Evolutionary conservation across 2,113 vertebrate genomes (phyloP), one percentile per base, ranked within the genome.

Genomic region (Psammodynastes pulverulentus): DNA sequence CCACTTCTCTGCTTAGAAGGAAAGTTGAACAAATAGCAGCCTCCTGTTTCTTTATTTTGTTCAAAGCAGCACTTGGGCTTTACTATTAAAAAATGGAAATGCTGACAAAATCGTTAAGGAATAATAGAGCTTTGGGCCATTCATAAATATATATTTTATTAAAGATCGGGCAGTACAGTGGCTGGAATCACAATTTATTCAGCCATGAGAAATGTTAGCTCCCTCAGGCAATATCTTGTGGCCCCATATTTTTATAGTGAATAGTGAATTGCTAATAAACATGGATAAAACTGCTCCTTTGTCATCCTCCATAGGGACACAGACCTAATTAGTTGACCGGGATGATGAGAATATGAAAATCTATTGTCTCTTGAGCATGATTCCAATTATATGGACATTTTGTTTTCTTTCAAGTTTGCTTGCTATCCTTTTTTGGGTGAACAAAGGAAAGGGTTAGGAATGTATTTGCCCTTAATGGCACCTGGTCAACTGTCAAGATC

Each of bases 261-360:
- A 58, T 13, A 85, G 21, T 89, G 93, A 91, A 94, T 94, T 84
- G 24, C 62, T 94, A 89, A 92, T 52, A 90, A 39, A 79, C 62
- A 13, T 26, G 84, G 96, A 93, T 46, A 90, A 94, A 92, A 21
- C 46, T 21, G 92, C 93, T 91, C 90, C 62, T 89, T 94, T 95
- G 84, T 87, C 95, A 90, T 43, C 84, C 48, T 93, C 49, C 88
- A 95, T 90, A 48, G 85, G 54, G 92, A 43, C 90, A 52, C 29
- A 91, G 45, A 94, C 88, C 87, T 95, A 94, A 97, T 97, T 94
- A 95, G 29, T 49, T 54, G 53, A 90, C 88, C 93, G 92, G 17
- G 92, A 45, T 5, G 0, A 93, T 87, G 58, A 93, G 43, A 87
- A 90, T 91, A 92, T 90, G 92, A 95, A 79, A 90, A 92, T 95